Base-by-base conservation (phyloP, 2,113 vertebrate species). In the Clarias macrocephalus region DNA sequence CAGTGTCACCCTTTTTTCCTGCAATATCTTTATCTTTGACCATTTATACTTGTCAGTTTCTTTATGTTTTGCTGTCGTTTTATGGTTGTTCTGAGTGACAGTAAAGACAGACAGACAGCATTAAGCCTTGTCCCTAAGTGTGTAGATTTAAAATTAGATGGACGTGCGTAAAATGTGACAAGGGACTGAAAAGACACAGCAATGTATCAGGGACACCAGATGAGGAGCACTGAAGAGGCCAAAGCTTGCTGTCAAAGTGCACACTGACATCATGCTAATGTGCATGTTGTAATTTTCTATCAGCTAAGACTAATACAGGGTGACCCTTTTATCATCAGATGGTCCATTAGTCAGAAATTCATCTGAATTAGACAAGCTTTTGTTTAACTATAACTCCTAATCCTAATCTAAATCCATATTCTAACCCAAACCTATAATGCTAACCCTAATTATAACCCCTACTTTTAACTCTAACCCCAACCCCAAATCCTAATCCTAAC, bases 41-140 rank as follows among this genome's bases (percentile, higher is more conserved):
- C 73, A 79, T 76, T 85, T 77, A 42, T 66, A 57, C 75, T 86
- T 66, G 75, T 57, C 62, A 86, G 21, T 70, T 18, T 84, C 52
- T 57, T 30, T 37, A n/a, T 6, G 1, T 68, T 37, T 52, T 33
- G 28, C 76, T 70, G 85, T 66, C 42, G 1, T 66, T 56, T 80
- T 70, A 68, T 79, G 19, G 84, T 42, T 18, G 73, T 65, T 54
- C 16, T 37, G 19, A 86, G 18, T 80, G 84, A 65, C 42, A 30
- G n/a, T 9, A 13, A 54, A 10, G 48, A 42, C 70, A 77, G 76
- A 56, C 52, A 56, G n/a, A 57, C 70, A 42, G 57, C 59, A 59
- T 72, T 60, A 77, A 63, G 37, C 18, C 42, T 11, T 30, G 84
- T 85, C 84, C 7, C 73, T 77, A 63, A 85, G 62, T 76, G 19